Base-by-base conservation (phyloP, 2,888 invertebrate species). In the Pardosa pseudoannulata region DNA sequence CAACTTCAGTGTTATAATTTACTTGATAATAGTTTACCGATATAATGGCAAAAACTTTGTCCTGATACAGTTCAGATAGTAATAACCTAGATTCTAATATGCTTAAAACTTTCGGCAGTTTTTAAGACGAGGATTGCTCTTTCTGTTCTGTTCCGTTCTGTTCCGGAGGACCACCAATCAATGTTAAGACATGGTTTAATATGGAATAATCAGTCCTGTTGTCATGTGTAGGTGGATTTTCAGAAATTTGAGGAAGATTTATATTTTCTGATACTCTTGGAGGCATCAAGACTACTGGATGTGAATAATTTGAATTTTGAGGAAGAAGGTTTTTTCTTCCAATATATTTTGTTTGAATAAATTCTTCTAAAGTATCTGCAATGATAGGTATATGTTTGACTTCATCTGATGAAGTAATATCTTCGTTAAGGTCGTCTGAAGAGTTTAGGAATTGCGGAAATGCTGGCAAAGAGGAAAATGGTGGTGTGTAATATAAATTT, bases 191-290 rank as follows among this genome's bases (percentile, higher is more conserved):
- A 70, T 88, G 87, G 67, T 78, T 72, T 19, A 88, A 67, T 28
- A 88, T 88, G 32, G 81, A 78, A 32, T 82, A 88, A 79, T 88
- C 82, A 19, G 87, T 82, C 23, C 79, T 70, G 46, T 88, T 88
- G 31, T 81, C 82, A 64, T 82, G 50, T 3, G 67, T 19, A 16
- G 85, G 73, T 0, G 62, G 62, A 28, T 74, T 73, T 67, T 85
- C 74, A 39, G 79, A 79, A 39, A 85, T 79, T 9, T 85, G 79
- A n/a, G 85, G 85, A n/a, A 85, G 56, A 46, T 65, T 73, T n/a
- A 85, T 68, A 32, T 85, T 65, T n/a, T 85, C 74, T 27, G 79
- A 73, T 19, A 62, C 39, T 62, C 27, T 62, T 0, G 79, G 23
- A 27, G 79, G 73, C 1, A 23, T 5, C 19, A 23, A 3, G 16